phyloP scores from a whole-genome alignment of 2,888 invertebrate species.

The Ochropacha duplaris region DNA sequence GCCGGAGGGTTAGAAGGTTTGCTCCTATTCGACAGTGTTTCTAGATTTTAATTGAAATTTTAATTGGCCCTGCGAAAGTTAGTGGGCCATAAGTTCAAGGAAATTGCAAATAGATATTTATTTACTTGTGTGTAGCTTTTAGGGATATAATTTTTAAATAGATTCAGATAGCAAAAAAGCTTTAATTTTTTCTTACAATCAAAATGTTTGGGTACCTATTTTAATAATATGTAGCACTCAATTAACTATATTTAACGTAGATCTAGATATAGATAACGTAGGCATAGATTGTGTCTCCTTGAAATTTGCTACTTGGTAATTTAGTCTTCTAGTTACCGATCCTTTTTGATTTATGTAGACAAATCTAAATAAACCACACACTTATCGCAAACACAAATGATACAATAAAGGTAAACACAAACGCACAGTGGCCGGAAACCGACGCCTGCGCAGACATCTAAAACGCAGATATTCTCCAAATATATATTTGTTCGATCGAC shows the following conservation, averaged over 20 bases:
- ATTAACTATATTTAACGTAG: no score
- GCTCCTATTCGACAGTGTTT: conserved; percentile 50
- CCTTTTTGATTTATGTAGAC: neutral
- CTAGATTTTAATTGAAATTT: conserved; percentile 62
- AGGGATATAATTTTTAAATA: no score
- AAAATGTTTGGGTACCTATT: no score
- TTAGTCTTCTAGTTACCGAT: neutral
- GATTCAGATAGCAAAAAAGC: no score
- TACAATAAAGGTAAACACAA: conserved; percentile 19
- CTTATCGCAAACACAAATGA: conserved; percentile 24
- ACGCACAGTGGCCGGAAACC: conserved; percentile 33
- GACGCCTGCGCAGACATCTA: conserved; percentile 29
- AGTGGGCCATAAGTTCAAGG: conserved; percentile 31
- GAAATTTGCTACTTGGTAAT: no score
- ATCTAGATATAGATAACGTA: no score
- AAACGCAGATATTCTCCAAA: conserved; percentile 25
- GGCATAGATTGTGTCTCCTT: no score
- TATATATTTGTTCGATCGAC: conserved; percentile 8
- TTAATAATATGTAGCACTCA: no score
- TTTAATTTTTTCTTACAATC: no score
- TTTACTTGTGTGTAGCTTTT: conserved; percentile 22
- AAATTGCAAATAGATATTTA: conserved; percentile 19
- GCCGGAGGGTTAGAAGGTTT: conserved; percentile 42
- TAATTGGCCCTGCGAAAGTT: conserved; percentile 57
- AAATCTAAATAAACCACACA: conserved; percentile 2